Evolutionary conservation across 2,888 invertebrate species (phyloP).

Genomic region (Augiades crinisus): DNA sequence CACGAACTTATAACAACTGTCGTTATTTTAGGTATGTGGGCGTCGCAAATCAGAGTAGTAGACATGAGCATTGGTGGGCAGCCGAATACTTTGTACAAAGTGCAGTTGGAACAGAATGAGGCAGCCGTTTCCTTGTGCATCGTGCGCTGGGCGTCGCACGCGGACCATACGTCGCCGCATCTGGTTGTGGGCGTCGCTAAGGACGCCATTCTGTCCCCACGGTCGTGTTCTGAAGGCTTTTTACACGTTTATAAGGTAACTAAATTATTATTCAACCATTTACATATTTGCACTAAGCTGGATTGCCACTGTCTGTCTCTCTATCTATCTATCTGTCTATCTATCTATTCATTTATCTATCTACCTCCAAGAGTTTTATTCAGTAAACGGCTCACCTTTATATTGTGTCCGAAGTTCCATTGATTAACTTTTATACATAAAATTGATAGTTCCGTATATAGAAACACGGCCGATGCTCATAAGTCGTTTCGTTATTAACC

Average conservation of each 20-base stretch:
- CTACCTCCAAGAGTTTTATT: too few species aligned
- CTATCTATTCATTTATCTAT: too few species aligned
- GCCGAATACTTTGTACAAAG: slow-evolving; percentile 88
- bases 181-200: slow-evolving; percentile 95
- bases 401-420: too few species aligned
- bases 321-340: too few species aligned
- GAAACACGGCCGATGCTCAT: too few species aligned
- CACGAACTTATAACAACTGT: too few species aligned
- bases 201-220: slow-evolving; percentile 93
- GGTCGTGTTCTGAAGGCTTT: slow-evolving; percentile 90
- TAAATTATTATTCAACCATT: slow-evolving; percentile 1
- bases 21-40: slow-evolving; percentile 91
- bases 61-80: slow-evolving; percentile 85
- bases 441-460: too few species aligned
- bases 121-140: slow-evolving; percentile 95
- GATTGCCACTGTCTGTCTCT: too few species aligned
- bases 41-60: slow-evolving; percentile 92
- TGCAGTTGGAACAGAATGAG: slow-evolving; percentile 96
- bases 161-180: slow-evolving; percentile 68
- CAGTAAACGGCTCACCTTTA: too few species aligned
- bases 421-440: too few species aligned
- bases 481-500: too few species aligned
- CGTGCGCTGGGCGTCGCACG: slow-evolving; percentile 86
- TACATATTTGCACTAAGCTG: too few species aligned
- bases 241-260: slow-evolving; percentile 92